These are phyloP conservation scores for Barnardius zonarius DNA, from an alignment of 2,113 vertebrate genomes.

Conservation along the genomic window DNA sequence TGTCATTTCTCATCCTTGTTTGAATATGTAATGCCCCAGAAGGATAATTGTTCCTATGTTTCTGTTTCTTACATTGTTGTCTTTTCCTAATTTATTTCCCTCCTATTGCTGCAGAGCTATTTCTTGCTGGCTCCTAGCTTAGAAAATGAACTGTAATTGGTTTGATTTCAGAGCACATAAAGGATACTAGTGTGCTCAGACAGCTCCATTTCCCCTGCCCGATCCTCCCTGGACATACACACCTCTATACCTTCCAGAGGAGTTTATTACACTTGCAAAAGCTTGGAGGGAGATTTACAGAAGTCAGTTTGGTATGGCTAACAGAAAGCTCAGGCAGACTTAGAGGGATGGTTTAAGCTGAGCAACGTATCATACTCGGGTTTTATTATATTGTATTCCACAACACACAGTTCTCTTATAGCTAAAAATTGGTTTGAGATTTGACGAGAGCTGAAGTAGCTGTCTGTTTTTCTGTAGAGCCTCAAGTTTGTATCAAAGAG, in stretches of 20 bases:
- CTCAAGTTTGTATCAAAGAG: background rate
- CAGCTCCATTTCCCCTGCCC: accelerated
- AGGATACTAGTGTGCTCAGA: background rate
- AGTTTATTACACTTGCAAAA: background rate
- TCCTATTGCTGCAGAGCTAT: background rate
- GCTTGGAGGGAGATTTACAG: background rate
- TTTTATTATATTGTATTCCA: background rate
- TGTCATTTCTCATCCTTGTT: background rate
- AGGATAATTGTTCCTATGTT: background rate
- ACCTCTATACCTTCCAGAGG: background rate
- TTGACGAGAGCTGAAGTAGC: constrained; percentile 9
- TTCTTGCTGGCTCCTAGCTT: background rate
- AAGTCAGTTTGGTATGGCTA: background rate
- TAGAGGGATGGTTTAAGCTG: background rate
- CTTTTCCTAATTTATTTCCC: background rate
- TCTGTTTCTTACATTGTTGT: background rate
- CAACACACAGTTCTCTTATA: background rate
- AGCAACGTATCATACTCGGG: background rate
- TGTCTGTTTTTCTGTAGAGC: background rate
- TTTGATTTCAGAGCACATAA: background rate
- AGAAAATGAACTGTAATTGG: background rate
- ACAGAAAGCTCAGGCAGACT: background rate
- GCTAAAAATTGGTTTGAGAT: constrained; percentile 2
- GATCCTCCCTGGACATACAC: background rate
- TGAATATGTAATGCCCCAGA: background rate